Base-by-base conservation (phyloP, 1,140 invertebrate genomes). In the Drosophila setifemur region DNA sequence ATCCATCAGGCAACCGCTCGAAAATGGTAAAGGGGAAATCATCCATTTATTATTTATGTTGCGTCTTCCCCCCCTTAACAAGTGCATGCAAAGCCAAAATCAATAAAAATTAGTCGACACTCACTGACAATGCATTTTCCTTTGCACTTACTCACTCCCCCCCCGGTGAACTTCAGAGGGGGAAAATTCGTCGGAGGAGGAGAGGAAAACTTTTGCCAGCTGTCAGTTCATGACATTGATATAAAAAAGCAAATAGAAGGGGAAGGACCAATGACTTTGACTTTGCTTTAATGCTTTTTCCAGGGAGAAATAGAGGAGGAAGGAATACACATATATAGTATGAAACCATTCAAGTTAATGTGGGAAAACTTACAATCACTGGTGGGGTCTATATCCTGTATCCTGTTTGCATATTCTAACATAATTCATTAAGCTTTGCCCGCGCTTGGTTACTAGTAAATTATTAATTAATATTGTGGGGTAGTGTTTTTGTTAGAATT, bases 51-150 rank as follows among this genome's bases (percentile, higher is more conserved):
- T 57, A 57, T 57, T 57, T 48, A 57, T 31, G 57, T 57, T 12
- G 12, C 25, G 7, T n/a, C n/a, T 14, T 33, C 12, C 31, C 11
- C 11, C 12, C 4, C 12, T 18, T 5, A 58, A 19, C 48, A 29
- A 58, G 57, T 57, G 52, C 26, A 31, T 58, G 14, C 53, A 43
- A 58, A 61, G 57, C 54, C 21, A 60, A 61, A 61, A 61, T 61
- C 57, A 61, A 61, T 61, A 61, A 44, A 61, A 61, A 61, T 61
- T 61, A 61, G 57, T 61, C 37, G 54, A 61, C 57, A 60, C 53
- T 58, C 57, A 11, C 53, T 42, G 57, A 60, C 53, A 60, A 60
- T 58, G 37, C 54, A 60, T n/a, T 43, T 44, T 19, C 28, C 25
- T 21, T 37, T 8, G 0, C 14, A 6, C 33, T 1, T 16, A 5